Evolutionary conservation across 2,797 vertebrate species (phyloP).

Genomic region (Phalloptychus januarius): DNA sequence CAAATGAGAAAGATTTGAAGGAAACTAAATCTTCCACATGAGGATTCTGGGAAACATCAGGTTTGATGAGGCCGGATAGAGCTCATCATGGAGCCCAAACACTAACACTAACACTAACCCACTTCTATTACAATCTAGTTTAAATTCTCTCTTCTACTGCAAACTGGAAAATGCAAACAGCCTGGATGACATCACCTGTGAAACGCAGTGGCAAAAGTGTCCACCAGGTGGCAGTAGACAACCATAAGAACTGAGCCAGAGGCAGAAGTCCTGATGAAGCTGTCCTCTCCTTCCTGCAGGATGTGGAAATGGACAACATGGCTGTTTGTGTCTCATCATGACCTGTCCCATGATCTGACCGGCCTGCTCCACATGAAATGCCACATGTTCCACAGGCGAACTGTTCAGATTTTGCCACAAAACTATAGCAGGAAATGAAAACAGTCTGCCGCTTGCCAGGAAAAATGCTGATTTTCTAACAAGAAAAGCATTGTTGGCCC

Average conservation of each 20-base stretch:
- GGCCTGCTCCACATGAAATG: background rate
- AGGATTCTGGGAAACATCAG: background rate
- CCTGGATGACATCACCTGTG: background rate
- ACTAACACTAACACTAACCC: too few species aligned
- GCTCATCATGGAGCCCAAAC: too few species aligned
- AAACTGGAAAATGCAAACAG: background rate
- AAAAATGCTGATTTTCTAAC: slow-evolving; percentile 35
- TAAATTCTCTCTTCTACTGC: background rate
- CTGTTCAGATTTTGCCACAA: background rate
- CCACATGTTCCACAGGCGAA: background rate
- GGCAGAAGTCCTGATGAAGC: background rate
- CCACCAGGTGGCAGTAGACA: slow-evolving; percentile 68
- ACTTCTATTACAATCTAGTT: background rate
- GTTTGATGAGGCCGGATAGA: background rate
- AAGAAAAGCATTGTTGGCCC: slow-evolving; percentile 61
- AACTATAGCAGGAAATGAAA: slow-evolving; percentile 18
- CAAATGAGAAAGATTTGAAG: background rate
- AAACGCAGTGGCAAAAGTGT: background rate
- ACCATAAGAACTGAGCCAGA: slow-evolving; percentile 2
- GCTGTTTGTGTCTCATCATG: background rate
- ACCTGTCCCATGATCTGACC: background rate
- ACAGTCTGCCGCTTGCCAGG: slow-evolving; percentile 12
- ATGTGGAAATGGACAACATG: slow-evolving; percentile 1
- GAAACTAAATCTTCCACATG: background rate
- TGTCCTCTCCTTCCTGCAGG: background rate